Evolutionary conservation across 2,888 invertebrate genomes (phyloP).

Genomic region (Drosophila quasianomalipes): DNA sequence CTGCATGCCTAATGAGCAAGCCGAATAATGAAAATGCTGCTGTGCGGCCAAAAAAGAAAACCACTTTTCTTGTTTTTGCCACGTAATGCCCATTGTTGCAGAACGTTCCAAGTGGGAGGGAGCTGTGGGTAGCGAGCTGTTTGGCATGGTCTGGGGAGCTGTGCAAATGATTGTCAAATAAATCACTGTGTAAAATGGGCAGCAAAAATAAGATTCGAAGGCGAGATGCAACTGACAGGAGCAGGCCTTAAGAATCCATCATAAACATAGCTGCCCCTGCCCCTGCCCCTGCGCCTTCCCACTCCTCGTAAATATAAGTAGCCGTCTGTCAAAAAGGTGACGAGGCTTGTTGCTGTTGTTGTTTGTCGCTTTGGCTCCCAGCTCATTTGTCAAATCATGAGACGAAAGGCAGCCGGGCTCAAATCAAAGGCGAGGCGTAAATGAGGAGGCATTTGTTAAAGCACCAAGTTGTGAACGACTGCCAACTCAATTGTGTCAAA

Average conservation of each 20-base stretch:
- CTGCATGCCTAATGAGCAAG: constrained; percentile 71
- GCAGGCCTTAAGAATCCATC: constrained; percentile 42
- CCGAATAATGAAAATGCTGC: constrained; percentile 14
- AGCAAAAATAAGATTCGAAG: constrained; percentile 19
- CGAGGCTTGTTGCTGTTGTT: constrained; percentile 55
- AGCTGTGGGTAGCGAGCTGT: not conserved
- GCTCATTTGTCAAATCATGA: constrained; percentile 76
- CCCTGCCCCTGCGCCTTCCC: too few relatives aligned
- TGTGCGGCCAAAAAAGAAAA: constrained; percentile 10
- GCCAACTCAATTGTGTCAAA: constrained; percentile 50
- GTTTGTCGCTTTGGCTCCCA: constrained; percentile 14
- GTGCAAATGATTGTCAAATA: constrained; percentile 79
- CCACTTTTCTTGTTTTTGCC: constrained; percentile 62
- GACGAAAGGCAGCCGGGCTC: constrained; percentile 17
- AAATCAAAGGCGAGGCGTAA: constrained; percentile 73
- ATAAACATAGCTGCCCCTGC: constrained; percentile 22
- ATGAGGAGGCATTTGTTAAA: constrained; percentile 71
- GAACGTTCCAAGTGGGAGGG: constrained; percentile 8
- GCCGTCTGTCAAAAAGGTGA: constrained; percentile 73
- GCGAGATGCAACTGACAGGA: constrained; percentile 51
- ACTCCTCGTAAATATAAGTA: constrained; percentile 30
- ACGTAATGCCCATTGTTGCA: constrained; percentile 67
- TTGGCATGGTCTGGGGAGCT: constrained; percentile 7
- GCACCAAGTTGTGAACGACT: not conserved
- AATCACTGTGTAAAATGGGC: constrained; percentile 64